phyloP scores from a whole-genome alignment of 2,888 invertebrate genomes.

The Dryadula phaetusa region DNA sequence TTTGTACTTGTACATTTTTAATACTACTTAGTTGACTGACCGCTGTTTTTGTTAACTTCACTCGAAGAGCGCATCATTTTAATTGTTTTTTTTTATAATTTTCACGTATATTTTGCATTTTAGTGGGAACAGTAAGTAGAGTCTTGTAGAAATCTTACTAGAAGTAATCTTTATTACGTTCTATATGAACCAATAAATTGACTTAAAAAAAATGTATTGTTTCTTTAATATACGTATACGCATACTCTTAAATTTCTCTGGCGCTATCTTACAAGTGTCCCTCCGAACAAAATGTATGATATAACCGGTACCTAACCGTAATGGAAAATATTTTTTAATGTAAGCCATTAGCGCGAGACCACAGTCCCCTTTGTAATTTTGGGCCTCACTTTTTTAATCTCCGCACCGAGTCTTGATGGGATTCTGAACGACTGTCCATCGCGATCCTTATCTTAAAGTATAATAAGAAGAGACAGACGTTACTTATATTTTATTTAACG shows the following conservation, averaged over 20 bases:
- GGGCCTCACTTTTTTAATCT: constrained; percentile 75
- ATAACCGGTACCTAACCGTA: constrained; percentile 61
- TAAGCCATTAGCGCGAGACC: constrained; percentile 75
- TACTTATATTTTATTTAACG: constrained; percentile 83
- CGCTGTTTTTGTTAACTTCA: constrained; percentile 50
- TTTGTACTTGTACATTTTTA: constrained; percentile 52
- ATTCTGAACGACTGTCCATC: constrained; percentile 79
- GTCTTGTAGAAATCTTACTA: too few species aligned
- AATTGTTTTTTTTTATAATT: background rate
- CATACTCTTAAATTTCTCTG: constrained; percentile 53
- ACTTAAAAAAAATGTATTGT: too few species aligned
- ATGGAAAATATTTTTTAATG: constrained; percentile 81
- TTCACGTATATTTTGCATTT: background rate
- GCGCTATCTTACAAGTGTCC: constrained; percentile 56
- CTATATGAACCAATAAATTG: too few species aligned
- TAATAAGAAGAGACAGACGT: constrained; percentile 83
- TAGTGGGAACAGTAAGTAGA: too few species aligned
- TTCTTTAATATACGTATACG: background rate
- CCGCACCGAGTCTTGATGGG: constrained; percentile 73
- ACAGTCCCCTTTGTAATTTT: constrained; percentile 78
- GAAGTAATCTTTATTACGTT: too few species aligned
- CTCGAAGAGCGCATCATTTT: background rate
- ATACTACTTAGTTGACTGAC: constrained; percentile 48
- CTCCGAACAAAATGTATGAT: constrained; percentile 64
- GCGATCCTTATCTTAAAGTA: constrained; percentile 77